Conservation (phyloP, 2,888 invertebrate species). For the Spilosoma lubricipeda region DNA sequence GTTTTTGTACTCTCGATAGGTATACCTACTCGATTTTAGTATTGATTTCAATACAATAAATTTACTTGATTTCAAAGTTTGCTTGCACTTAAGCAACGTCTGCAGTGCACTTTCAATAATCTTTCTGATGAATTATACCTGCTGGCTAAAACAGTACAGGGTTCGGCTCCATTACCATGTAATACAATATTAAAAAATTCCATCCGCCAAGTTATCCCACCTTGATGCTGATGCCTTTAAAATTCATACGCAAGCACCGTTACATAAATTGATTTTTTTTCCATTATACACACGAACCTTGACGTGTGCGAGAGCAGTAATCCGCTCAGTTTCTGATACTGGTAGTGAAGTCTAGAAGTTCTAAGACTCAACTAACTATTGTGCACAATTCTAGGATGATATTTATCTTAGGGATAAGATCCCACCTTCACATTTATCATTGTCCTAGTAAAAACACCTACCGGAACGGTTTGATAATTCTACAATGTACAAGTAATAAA, state of each 20-base stretch:
- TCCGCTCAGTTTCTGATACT: not conserved
- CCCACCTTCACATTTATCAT: not conserved
- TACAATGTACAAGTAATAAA: no score
- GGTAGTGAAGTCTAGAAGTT: not conserved
- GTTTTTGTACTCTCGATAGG: no score
- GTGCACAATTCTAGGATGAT: not conserved
- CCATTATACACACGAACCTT: not conserved
- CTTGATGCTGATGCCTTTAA: not conserved
- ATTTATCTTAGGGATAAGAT: not conserved
- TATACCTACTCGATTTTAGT: no score
- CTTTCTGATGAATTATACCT: not conserved
- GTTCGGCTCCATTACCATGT: not conserved
- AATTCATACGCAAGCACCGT: not conserved
- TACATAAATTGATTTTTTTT: not conserved
- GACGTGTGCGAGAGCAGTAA: not conserved
- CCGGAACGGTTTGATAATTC: no score
- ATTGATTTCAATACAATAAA: no score
- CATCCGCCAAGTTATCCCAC: not conserved
- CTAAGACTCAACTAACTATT: not conserved
- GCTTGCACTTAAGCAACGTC: not conserved
- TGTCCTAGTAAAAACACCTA: no score
- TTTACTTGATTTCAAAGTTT: no score
- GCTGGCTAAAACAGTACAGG: no score
- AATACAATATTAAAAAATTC: not conserved
- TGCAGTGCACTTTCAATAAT: not conserved